phyloP scores from a whole-genome alignment of 1,140 invertebrate genomes.

The Eurytemora carolleeae region DNA sequence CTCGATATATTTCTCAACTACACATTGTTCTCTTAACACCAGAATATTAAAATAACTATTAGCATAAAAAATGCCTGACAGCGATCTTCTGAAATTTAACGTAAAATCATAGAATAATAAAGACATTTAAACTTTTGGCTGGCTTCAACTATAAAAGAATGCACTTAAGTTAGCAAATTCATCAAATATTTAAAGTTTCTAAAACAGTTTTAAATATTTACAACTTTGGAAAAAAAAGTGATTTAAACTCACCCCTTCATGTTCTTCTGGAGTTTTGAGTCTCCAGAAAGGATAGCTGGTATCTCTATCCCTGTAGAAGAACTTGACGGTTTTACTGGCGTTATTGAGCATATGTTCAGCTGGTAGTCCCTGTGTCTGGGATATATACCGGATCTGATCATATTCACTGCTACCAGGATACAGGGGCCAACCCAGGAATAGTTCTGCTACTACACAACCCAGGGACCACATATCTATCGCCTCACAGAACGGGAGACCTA shows the following conservation, averaged over 20 bases:
- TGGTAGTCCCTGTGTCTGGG: constrained; percentile 77
- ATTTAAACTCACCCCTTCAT: constrained; percentile 4
- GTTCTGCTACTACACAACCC: constrained; percentile 95
- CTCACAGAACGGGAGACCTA: constrained; percentile 84
- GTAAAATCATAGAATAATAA: too few species aligned
- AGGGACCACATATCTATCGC: constrained; percentile 99
- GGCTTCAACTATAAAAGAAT: too few species aligned
- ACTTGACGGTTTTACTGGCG: constrained; percentile 93
- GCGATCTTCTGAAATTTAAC: too few species aligned
- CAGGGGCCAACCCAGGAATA: constrained; percentile 97
- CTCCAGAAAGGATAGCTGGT: constrained; percentile 94
- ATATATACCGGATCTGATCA: constrained; percentile 91
- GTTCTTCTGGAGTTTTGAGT: constrained; percentile 41
- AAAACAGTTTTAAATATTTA: too few species aligned
- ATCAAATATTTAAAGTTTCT: too few species aligned
- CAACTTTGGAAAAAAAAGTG: too few species aligned
- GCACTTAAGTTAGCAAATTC: too few species aligned
- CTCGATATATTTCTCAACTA: too few species aligned
- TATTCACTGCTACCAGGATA: constrained; percentile 99
- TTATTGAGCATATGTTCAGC: constrained; percentile 97
- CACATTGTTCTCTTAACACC: too few species aligned
- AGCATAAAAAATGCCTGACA: too few species aligned
- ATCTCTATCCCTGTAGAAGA: constrained; percentile 92
- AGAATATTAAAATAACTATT: too few species aligned
- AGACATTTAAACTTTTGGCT: too few species aligned